Percentiles rank a stretch among this genome's conserved stretches.
phyloP scores from a whole-genome alignment of 2,797 vertebrate genomes.

The Argya squamiceps region DNA sequence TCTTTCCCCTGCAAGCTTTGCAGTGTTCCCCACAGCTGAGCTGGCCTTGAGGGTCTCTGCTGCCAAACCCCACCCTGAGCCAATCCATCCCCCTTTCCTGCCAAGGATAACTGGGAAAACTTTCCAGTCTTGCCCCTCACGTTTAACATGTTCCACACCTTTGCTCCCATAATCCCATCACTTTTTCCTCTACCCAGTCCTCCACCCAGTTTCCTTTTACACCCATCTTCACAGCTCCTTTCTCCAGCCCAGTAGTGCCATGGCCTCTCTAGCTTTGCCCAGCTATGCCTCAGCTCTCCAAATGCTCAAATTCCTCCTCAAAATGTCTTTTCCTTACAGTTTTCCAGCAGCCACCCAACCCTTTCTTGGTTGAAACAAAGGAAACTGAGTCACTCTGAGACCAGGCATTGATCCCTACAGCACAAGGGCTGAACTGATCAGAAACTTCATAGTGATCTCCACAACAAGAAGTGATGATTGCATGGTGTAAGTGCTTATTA shows the following conservation, averaged over 20 bases:
- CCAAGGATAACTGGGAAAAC: background rate
- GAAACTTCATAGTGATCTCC: background rate
- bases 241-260: background rate
- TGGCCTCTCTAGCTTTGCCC: background rate
- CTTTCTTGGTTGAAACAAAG: background rate
- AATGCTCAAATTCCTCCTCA: background rate
- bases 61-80: background rate
- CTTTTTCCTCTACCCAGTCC: background rate
- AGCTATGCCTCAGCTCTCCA: background rate
- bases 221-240: background rate
- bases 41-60: background rate
- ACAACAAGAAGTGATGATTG: background rate
- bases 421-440: background rate
- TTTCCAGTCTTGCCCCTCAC: background rate
- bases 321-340: background rate
- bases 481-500: background rate
- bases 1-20: background rate
- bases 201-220: background rate
- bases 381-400: background rate
- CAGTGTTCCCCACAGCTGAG: background rate
- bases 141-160: background rate
- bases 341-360: background rate
- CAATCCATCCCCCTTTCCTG: background rate
- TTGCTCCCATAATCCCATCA: background rate
- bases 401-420: background rate